Base-by-base conservation (phyloP, 2,113 vertebrate genomes). In the Lophochroa leadbeateri region DNA sequence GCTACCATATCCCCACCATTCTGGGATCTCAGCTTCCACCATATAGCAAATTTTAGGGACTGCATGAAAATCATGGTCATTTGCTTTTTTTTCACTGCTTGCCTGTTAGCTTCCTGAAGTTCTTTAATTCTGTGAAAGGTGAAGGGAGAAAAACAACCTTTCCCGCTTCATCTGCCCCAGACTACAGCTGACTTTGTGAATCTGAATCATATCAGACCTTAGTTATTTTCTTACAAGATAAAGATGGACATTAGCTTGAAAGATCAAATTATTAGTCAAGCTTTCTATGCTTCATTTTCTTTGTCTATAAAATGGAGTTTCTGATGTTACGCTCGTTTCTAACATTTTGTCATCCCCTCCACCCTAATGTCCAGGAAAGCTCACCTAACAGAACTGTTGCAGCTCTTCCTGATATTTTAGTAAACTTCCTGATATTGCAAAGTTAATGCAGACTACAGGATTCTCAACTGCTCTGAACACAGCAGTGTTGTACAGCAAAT, bases 321-420 rank as follows among this genome's bases (percentile, higher is more conserved):
- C 50, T 88, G 52, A 44, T 35, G 9, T 63, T 70, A 29, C 13
- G 33, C 6, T 4, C 3, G 4, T 75, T 88, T 92, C 49, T 68
- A 82, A 75, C 21, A 33, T 81, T 60, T 71, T 57, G 61, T 69
- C 44, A 3, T 27, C 10, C 10, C 15, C 47, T 82, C 80, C 74
- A 53, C 47, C n/a, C 31, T 24, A 31, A 8, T 7, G 14, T 64
- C 13, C 61, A 79, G 71, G 80, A 93, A 93, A 86, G 17, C 44
- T 82, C 65, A 76, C 53, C 20, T 27, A 67, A 55, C 8, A 68
- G 58, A 83, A 81, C 39, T 17, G 6, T n/a, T 91, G 74, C 27
- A 69, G 19, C 31, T 86, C 49, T 84, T 96, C 74, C 63, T 90
- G 79, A 69, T 76, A 53, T 52, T 96, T 90, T 67, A 86, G n/a